phyloP scores from a whole-genome alignment of 2,113 vertebrate genomes.

The Spheniscus mendiculus region DNA sequence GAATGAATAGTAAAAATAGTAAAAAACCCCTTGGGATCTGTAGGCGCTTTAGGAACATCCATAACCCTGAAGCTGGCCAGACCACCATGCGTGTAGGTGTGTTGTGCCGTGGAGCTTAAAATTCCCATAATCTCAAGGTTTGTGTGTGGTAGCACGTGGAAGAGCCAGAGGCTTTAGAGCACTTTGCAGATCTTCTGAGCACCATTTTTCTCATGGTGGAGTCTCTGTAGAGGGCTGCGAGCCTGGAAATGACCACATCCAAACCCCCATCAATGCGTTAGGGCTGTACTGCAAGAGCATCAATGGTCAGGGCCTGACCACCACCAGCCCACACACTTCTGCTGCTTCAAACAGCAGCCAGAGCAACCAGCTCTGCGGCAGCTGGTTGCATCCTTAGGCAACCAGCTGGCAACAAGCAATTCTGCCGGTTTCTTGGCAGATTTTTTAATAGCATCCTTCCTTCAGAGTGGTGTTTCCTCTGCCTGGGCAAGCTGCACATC shows the following conservation, averaged over 20 bases:
- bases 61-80: background rate
- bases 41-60: background rate
- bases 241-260: background rate
- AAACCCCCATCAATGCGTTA: background rate
- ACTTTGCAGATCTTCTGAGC: background rate
- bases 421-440: conserved; percentile 2
- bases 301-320: background rate
- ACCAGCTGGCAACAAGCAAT: background rate
- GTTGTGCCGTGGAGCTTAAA: fast-evolving
- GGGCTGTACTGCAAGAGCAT: background rate
- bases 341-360: background rate
- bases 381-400: background rate
- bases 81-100: fast-evolving
- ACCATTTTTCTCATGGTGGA: background rate
- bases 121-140: background rate
- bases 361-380: background rate
- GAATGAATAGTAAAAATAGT: background rate
- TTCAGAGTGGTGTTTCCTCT: background rate
- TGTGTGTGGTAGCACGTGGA: background rate
- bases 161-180: background rate
- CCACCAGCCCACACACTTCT: background rate
- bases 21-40: background rate
- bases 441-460: background rate
- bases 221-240: background rate
- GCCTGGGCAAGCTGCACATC: background rate